Evolutionary conservation across 2,888 invertebrate species (phyloP), one percentile per base, ranked within the genome.

Genomic region (Dicroscelio sp.): DNA sequence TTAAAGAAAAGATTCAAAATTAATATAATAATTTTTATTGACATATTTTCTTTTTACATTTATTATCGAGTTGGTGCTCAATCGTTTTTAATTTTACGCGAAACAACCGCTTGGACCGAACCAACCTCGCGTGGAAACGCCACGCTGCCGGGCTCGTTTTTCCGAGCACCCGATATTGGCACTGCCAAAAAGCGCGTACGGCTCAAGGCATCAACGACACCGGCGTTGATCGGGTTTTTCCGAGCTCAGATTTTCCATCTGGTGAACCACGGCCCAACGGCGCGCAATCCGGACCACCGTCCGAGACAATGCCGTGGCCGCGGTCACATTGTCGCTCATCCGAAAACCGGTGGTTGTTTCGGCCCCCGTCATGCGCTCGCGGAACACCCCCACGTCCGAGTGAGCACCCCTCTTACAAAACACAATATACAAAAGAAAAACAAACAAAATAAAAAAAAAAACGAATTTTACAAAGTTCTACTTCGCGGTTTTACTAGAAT

Each of bases 211-310:
- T 52, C 52, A 52, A 52, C 52, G 52, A 10, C 14, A 52, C 5
- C 52, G 52, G 52, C 52, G 52, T 52, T 52, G 52, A 52, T 52
- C 52, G 52, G 52, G 52, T n/a, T 52, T 52, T 52, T 52, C 52
- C 52, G n/a, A 20, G 52, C 52, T 52, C 52, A 52, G 52, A 52
- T n/a, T 52, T 52, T 20, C 12, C 52, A n/a, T 52, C 52, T 52
- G 52, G 52, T 20, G n/a, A 14, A 20, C n/a, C n/a, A 52, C 52
- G n/a, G 52, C 52, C n/a, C n/a, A n/a, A 20, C 52, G n/a, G n/a
- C n/a, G n/a, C n/a, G n/a, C n/a, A n/a, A n/a, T n/a, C n/a, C n/a
- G n/a, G n/a, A n/a, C n/a, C n/a, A n/a, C n/a, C n/a, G 14, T 52
- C n/a, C 12, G 17, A 52, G 5, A 20, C 14, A 8, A 52, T 8